These are phyloP conservation scores for Torymus tubicola DNA, from an alignment of 2,888 invertebrate genomes.

Conservation along the genomic window DNA sequence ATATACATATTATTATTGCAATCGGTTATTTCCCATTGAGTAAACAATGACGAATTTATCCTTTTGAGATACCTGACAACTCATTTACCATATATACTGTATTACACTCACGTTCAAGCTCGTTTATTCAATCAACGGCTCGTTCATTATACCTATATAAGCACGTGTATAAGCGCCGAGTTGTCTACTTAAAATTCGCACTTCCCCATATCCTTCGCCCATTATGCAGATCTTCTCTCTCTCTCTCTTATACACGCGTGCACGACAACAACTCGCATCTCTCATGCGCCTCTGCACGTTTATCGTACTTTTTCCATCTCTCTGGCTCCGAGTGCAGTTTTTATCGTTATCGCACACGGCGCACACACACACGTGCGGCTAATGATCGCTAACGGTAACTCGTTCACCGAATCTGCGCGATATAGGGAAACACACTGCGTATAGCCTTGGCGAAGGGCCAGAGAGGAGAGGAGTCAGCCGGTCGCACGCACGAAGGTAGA, in stretches of 20 bases:
- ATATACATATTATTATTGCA: too few relatives aligned
- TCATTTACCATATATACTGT: too few relatives aligned
- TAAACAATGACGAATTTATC: too few relatives aligned
- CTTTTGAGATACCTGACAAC: too few relatives aligned
- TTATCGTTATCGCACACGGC: slow-evolving; percentile 13
- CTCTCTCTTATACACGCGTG: neutral
- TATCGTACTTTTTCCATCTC: slow-evolving; percentile 7
- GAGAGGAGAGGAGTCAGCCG: neutral
- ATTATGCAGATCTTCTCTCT: slow-evolving; percentile 31
- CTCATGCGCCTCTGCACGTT: neutral
- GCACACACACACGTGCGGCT: slow-evolving; percentile 54
- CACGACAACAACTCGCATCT: neutral
- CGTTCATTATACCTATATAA: neutral
- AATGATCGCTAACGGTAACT: slow-evolving; percentile 72
- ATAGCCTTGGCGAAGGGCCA: slow-evolving; percentile 46
- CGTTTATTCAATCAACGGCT: too few relatives aligned
- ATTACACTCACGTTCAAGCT: too few relatives aligned
- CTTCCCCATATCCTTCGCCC: neutral
- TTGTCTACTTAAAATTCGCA: neutral
- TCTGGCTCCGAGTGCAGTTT: slow-evolving; percentile 22
- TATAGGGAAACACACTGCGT: slow-evolving; percentile 37
- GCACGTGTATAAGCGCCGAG: slow-evolving; percentile 11
- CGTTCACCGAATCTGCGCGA: slow-evolving; percentile 62
- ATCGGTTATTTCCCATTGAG: neutral
- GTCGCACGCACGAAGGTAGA: slow-evolving; percentile 22